These are phyloP conservation scores for Oscheius onirici DNA, from an alignment of 2,888 invertebrate species.

Conservation along the genomic window DNA sequence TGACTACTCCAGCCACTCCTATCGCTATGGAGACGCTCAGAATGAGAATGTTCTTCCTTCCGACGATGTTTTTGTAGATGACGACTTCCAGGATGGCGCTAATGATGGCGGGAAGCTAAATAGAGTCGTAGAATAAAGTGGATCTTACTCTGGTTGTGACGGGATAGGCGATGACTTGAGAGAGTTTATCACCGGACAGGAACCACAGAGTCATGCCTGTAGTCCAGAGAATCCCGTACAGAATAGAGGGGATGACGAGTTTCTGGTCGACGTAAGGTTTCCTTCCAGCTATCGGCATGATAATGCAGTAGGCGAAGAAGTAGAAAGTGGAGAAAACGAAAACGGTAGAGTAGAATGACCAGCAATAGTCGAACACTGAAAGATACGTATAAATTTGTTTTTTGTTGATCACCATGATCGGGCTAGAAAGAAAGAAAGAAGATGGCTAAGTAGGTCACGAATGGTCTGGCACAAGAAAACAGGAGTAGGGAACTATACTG, in stretches of 20 bases:
- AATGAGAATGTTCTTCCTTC: conserved; percentile 48
- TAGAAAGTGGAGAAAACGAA: conserved; percentile 67
- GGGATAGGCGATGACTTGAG: conserved; percentile 74
- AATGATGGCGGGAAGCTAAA: conserved; percentile 65
- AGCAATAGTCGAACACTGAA: conserved; percentile 67
- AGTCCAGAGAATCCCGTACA: conserved; percentile 50
- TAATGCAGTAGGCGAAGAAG: conserved; percentile 59
- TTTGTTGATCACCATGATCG: too few species aligned
- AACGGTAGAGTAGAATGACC: conserved; percentile 63
- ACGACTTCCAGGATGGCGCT: conserved; percentile 64
- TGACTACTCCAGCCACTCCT: conserved; percentile 61
- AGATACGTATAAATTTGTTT: too few species aligned
- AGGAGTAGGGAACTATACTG: too few species aligned
- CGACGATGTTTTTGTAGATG: conserved; percentile 59
- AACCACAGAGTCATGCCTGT: conserved; percentile 73
- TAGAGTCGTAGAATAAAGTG: too few species aligned
- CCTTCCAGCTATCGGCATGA: conserved; percentile 37
- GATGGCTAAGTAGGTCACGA: too few species aligned
- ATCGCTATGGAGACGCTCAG: conserved; percentile 51
- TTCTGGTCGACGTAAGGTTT: conserved; percentile 49
- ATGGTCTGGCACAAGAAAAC: too few species aligned
- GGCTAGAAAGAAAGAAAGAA: too few species aligned
- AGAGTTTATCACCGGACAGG: conserved; percentile 73
- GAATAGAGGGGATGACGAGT: conserved; percentile 60
- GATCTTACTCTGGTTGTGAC: conserved; percentile 73